phyloP scores from a whole-genome alignment of 2,888 invertebrate species.

The Andricus quercusramuli region DNA sequence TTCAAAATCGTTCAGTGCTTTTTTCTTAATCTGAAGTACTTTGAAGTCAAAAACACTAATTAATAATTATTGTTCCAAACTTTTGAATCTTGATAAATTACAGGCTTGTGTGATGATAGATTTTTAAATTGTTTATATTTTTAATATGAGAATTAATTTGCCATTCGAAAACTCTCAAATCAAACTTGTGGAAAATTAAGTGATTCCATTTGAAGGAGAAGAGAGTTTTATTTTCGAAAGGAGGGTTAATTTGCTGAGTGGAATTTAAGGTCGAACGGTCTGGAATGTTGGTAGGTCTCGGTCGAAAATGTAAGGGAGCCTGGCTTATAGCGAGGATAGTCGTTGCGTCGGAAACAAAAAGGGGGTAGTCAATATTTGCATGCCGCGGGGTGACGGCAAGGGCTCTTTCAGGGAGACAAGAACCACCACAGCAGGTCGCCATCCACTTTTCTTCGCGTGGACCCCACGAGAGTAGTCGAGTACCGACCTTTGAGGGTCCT shows the following conservation, averaged over 20 bases:
- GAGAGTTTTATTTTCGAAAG: background rate
- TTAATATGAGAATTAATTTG: too few species aligned
- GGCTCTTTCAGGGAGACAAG: conserved; percentile 69
- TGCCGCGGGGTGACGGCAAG: conserved; percentile 71
- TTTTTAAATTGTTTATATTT: too few species aligned
- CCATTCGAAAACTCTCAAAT: background rate
- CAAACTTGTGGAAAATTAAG: background rate
- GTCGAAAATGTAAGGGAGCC: conserved; percentile 4
- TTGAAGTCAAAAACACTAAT: too few species aligned
- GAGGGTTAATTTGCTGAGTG: background rate
- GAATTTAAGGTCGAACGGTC: conserved; percentile 7
- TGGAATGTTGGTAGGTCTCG: background rate
- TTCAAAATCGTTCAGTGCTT: too few species aligned
- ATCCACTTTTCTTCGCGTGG: conserved; percentile 45
- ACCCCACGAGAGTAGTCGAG: conserved; percentile 62
- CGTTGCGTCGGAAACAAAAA: conserved; percentile 51
- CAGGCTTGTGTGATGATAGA: too few species aligned
- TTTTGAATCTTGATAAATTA: too few species aligned
- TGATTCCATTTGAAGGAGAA: background rate
- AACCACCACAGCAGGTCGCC: conserved; percentile 54
- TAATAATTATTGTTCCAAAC: too few species aligned
- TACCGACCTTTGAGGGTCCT: conserved; percentile 66
- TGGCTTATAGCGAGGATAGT: background rate
- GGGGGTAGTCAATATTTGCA: conserved; percentile 75
- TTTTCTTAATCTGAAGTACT: too few species aligned